phyloP scores from a whole-genome alignment of 2,888 invertebrate species.

The Pachycephus smyrnensis region DNA sequence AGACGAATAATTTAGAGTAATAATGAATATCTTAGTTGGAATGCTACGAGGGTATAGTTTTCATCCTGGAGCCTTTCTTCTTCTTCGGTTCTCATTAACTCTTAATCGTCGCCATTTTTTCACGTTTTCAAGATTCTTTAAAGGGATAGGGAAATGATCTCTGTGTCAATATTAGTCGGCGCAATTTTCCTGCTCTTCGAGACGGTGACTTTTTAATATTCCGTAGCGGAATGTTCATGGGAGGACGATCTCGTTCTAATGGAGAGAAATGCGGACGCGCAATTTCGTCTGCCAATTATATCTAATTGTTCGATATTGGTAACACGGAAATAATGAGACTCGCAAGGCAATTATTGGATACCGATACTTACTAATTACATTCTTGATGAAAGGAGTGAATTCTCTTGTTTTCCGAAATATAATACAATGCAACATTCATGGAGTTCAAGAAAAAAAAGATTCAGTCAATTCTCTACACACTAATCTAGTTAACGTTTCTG shows the following conservation, averaged over 20 bases:
- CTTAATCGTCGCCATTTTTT: background rate
- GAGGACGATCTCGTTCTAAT: background rate
- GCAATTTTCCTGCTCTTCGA: background rate
- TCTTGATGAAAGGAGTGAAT: background rate
- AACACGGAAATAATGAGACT: background rate
- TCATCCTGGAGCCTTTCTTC: background rate
- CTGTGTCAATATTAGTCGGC: background rate
- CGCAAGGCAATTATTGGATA: background rate
- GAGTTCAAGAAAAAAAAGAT: background rate
- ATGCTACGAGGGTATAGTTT: background rate
- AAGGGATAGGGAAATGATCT: background rate
- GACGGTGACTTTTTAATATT: background rate
- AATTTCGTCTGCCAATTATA: background rate
- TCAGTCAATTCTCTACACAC: background rate
- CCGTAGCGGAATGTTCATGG: background rate
- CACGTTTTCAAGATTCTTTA: background rate
- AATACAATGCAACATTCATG: background rate
- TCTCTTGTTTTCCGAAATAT: background rate
- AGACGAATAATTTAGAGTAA: background rate
- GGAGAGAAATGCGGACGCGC: background rate
- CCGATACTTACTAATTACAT: background rate
- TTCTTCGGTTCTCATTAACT: background rate
- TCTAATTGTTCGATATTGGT: background rate
- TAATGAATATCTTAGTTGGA: background rate
- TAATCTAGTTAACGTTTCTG: background rate